Evolutionary conservation across 2,113 vertebrate species (phyloP), one percentile per base, ranked within the genome.

Genomic region (Nyctibius bracteatus): DNA sequence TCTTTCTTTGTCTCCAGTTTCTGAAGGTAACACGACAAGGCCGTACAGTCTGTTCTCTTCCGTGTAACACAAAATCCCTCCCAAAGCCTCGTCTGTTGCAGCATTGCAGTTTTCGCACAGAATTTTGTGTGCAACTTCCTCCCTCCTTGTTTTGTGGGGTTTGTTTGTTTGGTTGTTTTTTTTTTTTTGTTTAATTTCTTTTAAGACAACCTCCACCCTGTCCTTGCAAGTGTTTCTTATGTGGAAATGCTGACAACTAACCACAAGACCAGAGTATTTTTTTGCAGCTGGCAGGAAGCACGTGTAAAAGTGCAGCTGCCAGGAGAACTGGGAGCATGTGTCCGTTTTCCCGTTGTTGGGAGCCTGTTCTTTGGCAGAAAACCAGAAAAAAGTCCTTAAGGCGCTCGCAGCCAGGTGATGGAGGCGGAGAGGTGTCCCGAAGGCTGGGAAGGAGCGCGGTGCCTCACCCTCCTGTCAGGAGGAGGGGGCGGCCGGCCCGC

Each of bases 221-320:
- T 30, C 24, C 35, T 83, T 6, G 1, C 66, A 44, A 65, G 55
- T 14, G 25, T 54, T 88, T 63, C 14, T 87, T 70, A 13, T 33
- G 33, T 67, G 73, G 87, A 87, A 96, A 71, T 1, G 4, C 70
- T 95, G 88, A 81, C 90, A 79, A 37, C 47, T 71, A 51, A 90
- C 90, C 47, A 1, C 87, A 85, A 30, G 86, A 31, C 25, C 1
- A 1, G 59, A 54, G 31, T 61, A 8, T 33, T 71, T 81, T 72
- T 51, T n/a, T 49, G 10, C 90, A 91, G 95, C 92, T 95, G 94
- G 18, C 92, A 91, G 96, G 92, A 91, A 91, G 39, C 62, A 12
- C 0, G 3, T 27, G 46, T 71, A 23, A 27, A 67, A 85, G 39
- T 10, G 78, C 87, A 63, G 57, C 79, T 90, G 65, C 3, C 1